Evolutionary conservation across 1,140 invertebrate genomes (phyloP).

Genomic region (Drosophila equinoxialis): DNA sequence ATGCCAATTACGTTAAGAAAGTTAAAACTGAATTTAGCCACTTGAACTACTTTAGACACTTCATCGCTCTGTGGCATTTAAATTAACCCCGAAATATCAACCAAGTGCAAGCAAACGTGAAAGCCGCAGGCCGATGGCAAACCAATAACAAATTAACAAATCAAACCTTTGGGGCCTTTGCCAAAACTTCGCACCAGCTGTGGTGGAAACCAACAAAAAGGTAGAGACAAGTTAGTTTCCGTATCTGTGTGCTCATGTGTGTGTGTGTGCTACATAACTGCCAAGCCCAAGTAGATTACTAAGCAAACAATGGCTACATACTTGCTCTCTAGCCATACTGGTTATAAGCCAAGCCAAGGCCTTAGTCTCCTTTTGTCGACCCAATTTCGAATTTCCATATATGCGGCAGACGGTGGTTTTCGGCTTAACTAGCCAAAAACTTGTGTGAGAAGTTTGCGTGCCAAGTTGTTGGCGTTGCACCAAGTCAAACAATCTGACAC

Average conservation of each 20-base stretch:
- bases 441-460: constrained; percentile 71
- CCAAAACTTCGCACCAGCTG: constrained; percentile 72
- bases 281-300: constrained; percentile 61
- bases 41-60: not conserved
- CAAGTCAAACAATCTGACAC: constrained; percentile 67
- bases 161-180: constrained; percentile 58
- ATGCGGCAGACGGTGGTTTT: constrained; percentile 67
- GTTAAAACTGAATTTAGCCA: not conserved
- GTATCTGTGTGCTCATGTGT: constrained; percentile 1
- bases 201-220: constrained; percentile 65
- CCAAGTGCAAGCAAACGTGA: constrained; percentile 1
- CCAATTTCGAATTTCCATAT: constrained; percentile 65
- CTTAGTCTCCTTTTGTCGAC: constrained; percentile 44
- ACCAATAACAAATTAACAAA: constrained; percentile 74
- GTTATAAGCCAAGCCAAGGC: constrained; percentile 50
- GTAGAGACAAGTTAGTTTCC: constrained; percentile 19
- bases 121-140: constrained; percentile 31
- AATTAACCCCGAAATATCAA: not conserved
- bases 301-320: constrained; percentile 61
- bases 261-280: constrained; percentile 35
- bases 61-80: constrained; percentile 2
- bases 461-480: constrained; percentile 66
- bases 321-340: constrained; percentile 45
- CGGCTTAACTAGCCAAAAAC: constrained; percentile 78
- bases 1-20: not conserved